Conservation (phyloP, 2,888 invertebrate genomes). For the Ashinkailepas kermadecensis region DNA sequence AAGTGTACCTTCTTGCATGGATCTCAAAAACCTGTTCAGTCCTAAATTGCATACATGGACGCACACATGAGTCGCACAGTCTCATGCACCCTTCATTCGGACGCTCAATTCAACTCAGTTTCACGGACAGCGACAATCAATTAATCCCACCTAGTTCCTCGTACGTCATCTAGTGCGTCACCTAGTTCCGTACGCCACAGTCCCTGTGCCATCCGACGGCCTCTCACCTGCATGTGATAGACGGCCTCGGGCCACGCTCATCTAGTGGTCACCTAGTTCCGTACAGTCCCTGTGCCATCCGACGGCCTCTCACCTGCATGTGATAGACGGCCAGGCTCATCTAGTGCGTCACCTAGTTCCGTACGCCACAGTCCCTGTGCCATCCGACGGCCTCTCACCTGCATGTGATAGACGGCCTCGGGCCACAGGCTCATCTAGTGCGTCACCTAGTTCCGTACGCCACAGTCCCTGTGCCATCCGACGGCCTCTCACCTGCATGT, state of each 20-base stretch:
- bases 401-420: conserved; percentile 69
- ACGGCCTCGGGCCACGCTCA: conserved; percentile 72
- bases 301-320: conserved; percentile 55
- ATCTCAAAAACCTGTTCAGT: too few species aligned
- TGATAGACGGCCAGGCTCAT: conserved; percentile 69
- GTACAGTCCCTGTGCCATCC: too few species aligned
- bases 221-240: conserved; percentile 65
- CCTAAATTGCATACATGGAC: too few species aligned
- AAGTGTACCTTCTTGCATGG: too few species aligned
- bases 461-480: too few species aligned
- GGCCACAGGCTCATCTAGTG: conserved; percentile 73
- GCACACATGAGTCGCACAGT: too few species aligned
- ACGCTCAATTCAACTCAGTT: too few species aligned
- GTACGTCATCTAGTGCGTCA: conserved; percentile 51
- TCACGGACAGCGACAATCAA: too few species aligned
- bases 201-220: too few species aligned
- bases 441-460: conserved; percentile 66
- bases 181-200: conserved; percentile 48
- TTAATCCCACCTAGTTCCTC: too few species aligned
- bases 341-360: conserved; percentile 64
- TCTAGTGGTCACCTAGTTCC: conserved; percentile 66
- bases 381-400: conserved; percentile 49
- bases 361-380: too few species aligned
- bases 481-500: conserved; percentile 57
- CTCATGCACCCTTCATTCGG: too few species aligned